Conservation (phyloP, 1,140 invertebrate species). For the Drosophila setifemur region DNA sequence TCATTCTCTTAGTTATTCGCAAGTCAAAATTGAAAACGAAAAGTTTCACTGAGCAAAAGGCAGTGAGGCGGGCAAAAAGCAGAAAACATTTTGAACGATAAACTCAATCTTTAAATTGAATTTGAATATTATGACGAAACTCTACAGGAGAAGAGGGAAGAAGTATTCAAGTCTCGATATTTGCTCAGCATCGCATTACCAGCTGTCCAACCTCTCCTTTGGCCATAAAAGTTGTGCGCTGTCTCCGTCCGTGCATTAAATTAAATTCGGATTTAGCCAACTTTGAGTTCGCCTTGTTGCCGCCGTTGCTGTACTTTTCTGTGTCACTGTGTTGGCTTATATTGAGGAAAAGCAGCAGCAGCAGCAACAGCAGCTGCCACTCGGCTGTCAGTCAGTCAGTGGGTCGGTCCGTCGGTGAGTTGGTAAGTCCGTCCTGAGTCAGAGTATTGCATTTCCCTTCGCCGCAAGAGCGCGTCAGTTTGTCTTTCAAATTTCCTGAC, state of each 20-base stretch:
- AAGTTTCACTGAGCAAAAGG: constrained; percentile 7
- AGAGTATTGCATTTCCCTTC: constrained; percentile 59
- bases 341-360: background rate
- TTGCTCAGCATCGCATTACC: constrained; percentile 75
- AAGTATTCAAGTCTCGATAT: constrained; percentile 62
- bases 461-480: constrained; percentile 53
- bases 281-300: constrained; percentile 48
- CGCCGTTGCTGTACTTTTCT: constrained; percentile 58
- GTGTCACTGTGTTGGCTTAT: constrained; percentile 52
- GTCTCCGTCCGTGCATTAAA: constrained; percentile 77
- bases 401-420: constrained; percentile 16
- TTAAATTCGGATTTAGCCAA: constrained; percentile 78
- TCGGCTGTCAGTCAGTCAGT: constrained; percentile 49
- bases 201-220: constrained; percentile 51
- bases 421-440: background rate
- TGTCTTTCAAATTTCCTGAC: constrained; percentile 66
- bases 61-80: constrained; percentile 56
- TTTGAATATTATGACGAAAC: constrained; percentile 68
- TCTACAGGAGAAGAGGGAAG: background rate
- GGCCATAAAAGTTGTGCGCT: constrained; percentile 65
- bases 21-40: constrained; percentile 28
- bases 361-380: constrained; percentile 46
- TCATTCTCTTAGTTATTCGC: too few relatives aligned
- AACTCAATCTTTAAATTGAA: constrained; percentile 79
- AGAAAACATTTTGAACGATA: constrained; percentile 67